A percentile compares a stretch with the other conserved stretches of the same genome.
Evolutionary conservation across 2,113 vertebrate genomes (phyloP).

Genomic region (Myotis brandtii): DNA sequence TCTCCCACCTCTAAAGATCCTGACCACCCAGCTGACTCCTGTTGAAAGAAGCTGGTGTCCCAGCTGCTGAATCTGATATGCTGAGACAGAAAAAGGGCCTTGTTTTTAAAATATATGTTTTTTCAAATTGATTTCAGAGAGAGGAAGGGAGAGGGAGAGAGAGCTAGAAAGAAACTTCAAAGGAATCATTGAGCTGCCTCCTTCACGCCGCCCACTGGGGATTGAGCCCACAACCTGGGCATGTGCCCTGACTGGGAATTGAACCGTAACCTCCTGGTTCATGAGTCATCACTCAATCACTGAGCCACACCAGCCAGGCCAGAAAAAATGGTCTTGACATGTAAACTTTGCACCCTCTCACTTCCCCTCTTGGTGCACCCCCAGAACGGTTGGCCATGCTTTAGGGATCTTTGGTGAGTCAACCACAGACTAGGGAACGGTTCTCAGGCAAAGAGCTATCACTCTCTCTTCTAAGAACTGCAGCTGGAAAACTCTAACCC

Average conservation of each 20-base stretch:
- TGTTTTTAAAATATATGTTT: no score
- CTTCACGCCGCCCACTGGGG: no score
- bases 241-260: no score
- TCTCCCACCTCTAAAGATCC: neutral
- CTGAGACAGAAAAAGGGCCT: neutral
- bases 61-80: neutral
- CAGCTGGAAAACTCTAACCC: neutral
- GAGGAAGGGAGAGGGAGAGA: no score
- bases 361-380: neutral
- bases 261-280: no score
- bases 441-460: neutral
- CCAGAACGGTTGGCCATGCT: neutral
- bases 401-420: neutral
- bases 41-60: neutral
- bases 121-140: no score
- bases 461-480: constrained; percentile 62
- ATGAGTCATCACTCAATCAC: no score
- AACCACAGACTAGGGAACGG: neutral
- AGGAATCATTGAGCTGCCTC: no score
- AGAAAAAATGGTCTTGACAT: no score
- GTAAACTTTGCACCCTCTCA: rapidly evolving
- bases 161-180: no score
- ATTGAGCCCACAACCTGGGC: no score
- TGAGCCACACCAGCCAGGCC: no score
- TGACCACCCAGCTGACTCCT: neutral